Conservation (phyloP, 2,797 vertebrate species). For the Cryptoprocta ferox region DNA sequence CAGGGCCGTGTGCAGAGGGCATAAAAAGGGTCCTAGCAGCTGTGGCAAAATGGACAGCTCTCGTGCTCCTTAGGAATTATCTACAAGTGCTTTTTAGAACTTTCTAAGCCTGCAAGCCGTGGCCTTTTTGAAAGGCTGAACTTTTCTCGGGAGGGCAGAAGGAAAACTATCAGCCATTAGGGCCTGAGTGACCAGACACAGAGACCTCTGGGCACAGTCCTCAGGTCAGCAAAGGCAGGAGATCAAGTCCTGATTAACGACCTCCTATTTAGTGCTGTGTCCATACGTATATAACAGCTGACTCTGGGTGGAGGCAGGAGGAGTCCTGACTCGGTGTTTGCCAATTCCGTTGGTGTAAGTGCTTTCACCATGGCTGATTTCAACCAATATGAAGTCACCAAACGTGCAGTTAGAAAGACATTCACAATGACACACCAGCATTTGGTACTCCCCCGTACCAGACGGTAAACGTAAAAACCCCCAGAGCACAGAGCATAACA, state of each 20-base stretch:
- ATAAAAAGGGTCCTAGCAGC: neutral
- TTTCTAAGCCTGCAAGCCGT: neutral
- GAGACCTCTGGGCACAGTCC: neutral
- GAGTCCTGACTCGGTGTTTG: neutral
- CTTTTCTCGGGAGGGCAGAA: neutral
- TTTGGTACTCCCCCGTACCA: neutral
- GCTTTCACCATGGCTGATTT: neutral
- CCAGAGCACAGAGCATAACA: neutral
- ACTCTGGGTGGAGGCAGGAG: accelerated
- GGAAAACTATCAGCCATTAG: neutral
- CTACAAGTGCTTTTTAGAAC: neutral
- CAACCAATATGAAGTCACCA: neutral
- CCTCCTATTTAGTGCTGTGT: too few species aligned
- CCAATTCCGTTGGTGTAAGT: neutral
- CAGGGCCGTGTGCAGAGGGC: neutral
- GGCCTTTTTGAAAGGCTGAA: neutral
- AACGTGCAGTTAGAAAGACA: neutral
- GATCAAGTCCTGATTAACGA: neutral
- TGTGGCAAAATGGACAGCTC: neutral
- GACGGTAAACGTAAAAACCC: neutral
- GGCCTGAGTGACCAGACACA: neutral
- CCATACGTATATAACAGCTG: neutral
- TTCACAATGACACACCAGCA: neutral
- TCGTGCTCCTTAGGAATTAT: neutral
- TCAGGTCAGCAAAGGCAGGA: neutral